Base-by-base conservation (phyloP, 2,797 vertebrate genomes). In the Premnoplex brunnescens region DNA sequence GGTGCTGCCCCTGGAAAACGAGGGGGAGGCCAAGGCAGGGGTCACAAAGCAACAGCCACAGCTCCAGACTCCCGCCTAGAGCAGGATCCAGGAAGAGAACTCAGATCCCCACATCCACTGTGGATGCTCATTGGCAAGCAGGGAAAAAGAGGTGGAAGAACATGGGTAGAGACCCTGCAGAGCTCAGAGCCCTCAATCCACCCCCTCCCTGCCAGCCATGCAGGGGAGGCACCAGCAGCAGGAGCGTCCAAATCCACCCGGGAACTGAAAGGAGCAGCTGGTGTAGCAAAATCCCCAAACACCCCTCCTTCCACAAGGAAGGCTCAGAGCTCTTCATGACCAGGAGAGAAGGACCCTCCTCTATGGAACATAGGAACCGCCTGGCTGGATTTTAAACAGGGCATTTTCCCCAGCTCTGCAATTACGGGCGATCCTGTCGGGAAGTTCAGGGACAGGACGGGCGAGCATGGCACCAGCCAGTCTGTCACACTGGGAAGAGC, bases 401-500 rank as follows among this genome's bases (percentile, higher is more conserved):
- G 54, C 19, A 0, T 11, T 54, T 80, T 67, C 82, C 82, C 64
- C 56, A 84, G 73, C 85, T 84, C 79, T 76, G 68, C 93, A 93
- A 79, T 89, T 63, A 67, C 7, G 8, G 0, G 28, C 0, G 1
- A 81, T 84, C 34, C 44, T 28, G 13, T 4, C 0, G 0, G 79
- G 89, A 51, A 75, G 60, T 1, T 64, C 24, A 8, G 89, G 87
- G 34, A 16, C 18, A 5, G 58, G 78, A 37, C 0, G 32, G 73
- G 30, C 32, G 15, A 54, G 91, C 39, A 89, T 83, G 93, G 91
- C 96, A 88, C 75, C 94, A 92, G 87, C 27, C 92, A 89, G 92
- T 93, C 94, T 92, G 94, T 37, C 51, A 23, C 0, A 1, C 77
- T 16, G 59, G 80, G 58, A 27, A 89, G 86, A 69, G 89, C 93